phyloP scores from a whole-genome alignment of 2,113 vertebrate species.

The Trematocara stigmaticum region DNA sequence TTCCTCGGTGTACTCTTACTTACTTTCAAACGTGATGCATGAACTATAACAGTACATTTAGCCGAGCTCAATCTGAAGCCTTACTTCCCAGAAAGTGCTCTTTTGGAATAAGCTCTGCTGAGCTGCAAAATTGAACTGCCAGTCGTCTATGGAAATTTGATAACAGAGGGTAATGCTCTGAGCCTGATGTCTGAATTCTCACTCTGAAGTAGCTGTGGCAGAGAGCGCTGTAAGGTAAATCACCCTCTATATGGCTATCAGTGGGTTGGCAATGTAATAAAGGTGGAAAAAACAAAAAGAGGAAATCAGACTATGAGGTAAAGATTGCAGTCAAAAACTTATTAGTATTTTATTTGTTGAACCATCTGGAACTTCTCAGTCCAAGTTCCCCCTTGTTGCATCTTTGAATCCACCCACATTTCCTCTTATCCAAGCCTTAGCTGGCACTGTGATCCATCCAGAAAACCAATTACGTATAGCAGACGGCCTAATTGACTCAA shows the following conservation, averaged over 20 bases:
- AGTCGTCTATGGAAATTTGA: slow-evolving; percentile 52
- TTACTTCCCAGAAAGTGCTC: neutral
- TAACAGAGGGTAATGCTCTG: slow-evolving; percentile 38
- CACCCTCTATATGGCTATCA: slow-evolving; percentile 8
- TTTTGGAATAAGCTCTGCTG: slow-evolving; percentile 60
- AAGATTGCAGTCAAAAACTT: neutral
- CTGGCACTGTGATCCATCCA: slow-evolving; percentile 36
- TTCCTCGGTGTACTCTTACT: neutral
- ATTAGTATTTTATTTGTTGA: slow-evolving; percentile 50
- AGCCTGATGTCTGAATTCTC: slow-evolving; percentile 53
- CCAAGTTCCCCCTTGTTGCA: neutral
- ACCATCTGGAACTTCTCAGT: slow-evolving; percentile 52
- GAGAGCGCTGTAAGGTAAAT: slow-evolving; percentile 20
- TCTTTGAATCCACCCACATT: slow-evolving; percentile 15
- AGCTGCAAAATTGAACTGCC: slow-evolving; percentile 65
- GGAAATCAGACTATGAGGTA: neutral
- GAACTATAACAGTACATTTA: slow-evolving; percentile 23
- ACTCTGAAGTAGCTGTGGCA: slow-evolving; percentile 12
- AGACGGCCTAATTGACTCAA: slow-evolving; percentile 44
- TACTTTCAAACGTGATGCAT: neutral
- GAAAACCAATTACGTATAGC: slow-evolving; percentile 53
- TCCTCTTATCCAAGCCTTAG: slow-evolving; percentile 15
- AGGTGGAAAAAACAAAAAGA: neutral
- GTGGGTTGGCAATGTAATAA: neutral
- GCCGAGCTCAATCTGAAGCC: neutral